These are phyloP conservation scores for Agrypnia vestita DNA, from an alignment of 1,140 invertebrate species.

Conservation along the genomic window DNA sequence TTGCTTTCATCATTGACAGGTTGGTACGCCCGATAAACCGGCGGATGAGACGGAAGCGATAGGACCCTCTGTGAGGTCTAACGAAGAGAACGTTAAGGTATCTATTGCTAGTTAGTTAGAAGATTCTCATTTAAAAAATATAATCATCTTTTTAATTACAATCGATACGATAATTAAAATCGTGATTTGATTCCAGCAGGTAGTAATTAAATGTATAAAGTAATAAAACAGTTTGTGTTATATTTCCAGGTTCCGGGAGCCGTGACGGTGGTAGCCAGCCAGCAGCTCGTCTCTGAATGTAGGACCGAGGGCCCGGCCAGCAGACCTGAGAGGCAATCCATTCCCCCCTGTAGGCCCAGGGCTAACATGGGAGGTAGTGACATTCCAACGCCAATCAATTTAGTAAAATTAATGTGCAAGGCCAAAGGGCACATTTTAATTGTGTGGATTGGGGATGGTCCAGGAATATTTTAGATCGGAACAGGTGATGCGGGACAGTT, in stretches of 20 bases:
- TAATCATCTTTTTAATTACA: no score
- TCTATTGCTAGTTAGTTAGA: background rate
- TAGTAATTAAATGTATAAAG: background rate
- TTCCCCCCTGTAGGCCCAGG: constrained; percentile 67
- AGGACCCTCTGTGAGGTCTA: constrained; percentile 70
- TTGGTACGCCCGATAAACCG: constrained; percentile 66
- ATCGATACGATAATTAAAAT: no score
- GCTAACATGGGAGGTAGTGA: constrained; percentile 56
- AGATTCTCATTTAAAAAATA: no score
- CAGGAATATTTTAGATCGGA: no score
- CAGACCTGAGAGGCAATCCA: constrained; percentile 67
- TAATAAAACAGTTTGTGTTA: constrained; percentile 2
- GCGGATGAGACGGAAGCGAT: constrained; percentile 73
- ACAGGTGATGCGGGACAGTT: no score
- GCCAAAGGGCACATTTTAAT: no score
- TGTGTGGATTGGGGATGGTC: no score
- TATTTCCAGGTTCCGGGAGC: constrained; percentile 33
- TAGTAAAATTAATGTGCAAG: no score
- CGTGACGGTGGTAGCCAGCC: constrained; percentile 12
- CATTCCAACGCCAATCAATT: background rate
- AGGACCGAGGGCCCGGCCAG: constrained; percentile 61
- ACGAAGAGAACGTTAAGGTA: constrained; percentile 70
- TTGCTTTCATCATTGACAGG: constrained; percentile 34
- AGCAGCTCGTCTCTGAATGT: constrained; percentile 59
- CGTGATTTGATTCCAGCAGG: background rate